A percentile compares a stretch with the other conserved stretches of the same genome.
Conservation (phyloP, 2,113 vertebrate species). For the Microcebus jonahi region DNA sequence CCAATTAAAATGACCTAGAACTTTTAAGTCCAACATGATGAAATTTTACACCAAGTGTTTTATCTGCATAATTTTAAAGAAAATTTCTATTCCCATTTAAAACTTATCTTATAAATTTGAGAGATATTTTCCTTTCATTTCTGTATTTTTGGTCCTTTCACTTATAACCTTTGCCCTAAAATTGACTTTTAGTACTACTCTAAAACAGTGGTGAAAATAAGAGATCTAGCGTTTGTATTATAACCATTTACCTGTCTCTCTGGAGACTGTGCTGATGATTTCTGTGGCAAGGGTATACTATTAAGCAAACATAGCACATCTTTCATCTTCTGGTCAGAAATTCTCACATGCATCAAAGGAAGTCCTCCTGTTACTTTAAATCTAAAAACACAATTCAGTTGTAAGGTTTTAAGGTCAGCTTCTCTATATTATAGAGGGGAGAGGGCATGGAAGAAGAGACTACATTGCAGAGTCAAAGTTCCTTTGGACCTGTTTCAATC, state of each 20-base stretch:
- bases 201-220: neutral
- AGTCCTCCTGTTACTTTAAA: conserved; percentile 96
- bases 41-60: neutral
- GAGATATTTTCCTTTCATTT: neutral
- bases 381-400: conserved; percentile 80
- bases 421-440: neutral
- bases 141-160: neutral
- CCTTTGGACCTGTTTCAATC: neutral
- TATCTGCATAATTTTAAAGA: conserved; percentile 37
- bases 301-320: conserved; percentile 88
- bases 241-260: conserved; percentile 86
- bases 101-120: neutral
- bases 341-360: conserved; percentile 92
- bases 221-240: neutral
- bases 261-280: conserved; percentile 77
- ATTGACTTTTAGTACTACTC: neutral
- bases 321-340: conserved; percentile 95
- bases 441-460: neutral
- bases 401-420: neutral
- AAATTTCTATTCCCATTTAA: conserved; percentile 23
- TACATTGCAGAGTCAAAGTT: neutral
- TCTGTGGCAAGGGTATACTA: conserved; percentile 92
- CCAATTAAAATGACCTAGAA: conserved; percentile 17
- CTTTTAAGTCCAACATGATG: neutral
- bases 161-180: neutral